Conservation (phyloP, 2,113 vertebrate species). For the Furnarius figulus region DNA sequence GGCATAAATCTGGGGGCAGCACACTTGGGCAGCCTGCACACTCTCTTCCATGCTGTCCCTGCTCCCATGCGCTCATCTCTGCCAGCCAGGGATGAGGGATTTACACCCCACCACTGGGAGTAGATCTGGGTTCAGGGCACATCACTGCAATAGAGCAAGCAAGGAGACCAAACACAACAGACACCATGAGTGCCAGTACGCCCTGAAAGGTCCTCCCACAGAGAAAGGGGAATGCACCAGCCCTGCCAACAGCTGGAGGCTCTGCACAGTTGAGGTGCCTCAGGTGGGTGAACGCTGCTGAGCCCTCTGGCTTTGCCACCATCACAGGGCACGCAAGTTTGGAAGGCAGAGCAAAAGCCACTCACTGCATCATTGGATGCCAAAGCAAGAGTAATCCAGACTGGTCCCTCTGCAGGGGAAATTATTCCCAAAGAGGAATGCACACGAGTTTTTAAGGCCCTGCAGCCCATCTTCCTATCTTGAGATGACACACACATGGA, state of each 20-base stretch:
- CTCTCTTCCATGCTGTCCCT: background rate
- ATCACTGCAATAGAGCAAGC: background rate
- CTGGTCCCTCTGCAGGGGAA: background rate
- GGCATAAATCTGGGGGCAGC: background rate
- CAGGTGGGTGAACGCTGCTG: background rate
- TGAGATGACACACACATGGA: fast-evolving
- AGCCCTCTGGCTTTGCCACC: background rate
- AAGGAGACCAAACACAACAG: fast-evolving
- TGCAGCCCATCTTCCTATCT: background rate
- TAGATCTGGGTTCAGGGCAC: background rate
- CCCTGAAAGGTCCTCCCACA: background rate
- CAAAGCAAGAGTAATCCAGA: background rate
- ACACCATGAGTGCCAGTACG: background rate
- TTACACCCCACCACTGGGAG: background rate
- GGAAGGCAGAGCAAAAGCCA: background rate
- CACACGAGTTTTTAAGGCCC: background rate
- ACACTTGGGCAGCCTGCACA: background rate
- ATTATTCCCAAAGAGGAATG: background rate
- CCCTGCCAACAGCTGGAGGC: fast-evolving
- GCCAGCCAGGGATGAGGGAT: background rate
- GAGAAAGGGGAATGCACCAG: fast-evolving
- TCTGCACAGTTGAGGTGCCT: background rate
- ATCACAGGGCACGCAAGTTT: fast-evolving
- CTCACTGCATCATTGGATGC: background rate
- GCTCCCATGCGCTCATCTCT: fast-evolving